Percentiles rank a stretch among this genome's conserved stretches.
Conservation (phyloP, 2,113 vertebrate species). For the Solea solea region DNA sequence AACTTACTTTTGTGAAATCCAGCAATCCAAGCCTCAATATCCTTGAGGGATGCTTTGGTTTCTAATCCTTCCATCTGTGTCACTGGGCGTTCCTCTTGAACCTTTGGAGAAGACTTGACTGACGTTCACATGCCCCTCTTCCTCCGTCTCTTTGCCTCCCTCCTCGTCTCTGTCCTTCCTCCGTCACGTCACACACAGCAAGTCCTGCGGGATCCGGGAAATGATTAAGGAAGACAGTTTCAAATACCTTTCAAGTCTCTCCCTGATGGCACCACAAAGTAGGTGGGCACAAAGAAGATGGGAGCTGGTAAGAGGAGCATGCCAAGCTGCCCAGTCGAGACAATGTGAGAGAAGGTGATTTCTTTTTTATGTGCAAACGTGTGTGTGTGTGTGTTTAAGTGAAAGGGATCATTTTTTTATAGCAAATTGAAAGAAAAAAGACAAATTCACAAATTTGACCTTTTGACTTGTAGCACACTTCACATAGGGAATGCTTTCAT, state of each 20-base stretch:
- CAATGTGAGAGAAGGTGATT: not conserved
- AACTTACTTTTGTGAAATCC: not conserved
- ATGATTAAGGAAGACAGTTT: constrained; percentile 83
- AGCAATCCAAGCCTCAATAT: no score
- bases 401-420: not conserved
- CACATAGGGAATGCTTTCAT: constrained; percentile 23
- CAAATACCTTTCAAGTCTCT: constrained; percentile 80
- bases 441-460: constrained; percentile 5
- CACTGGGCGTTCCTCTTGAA: constrained; percentile 45
- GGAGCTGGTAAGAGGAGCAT: constrained; percentile 38
- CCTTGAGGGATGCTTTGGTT: not conserved
- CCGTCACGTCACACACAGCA: constrained; percentile 54
- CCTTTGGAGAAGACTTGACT: constrained; percentile 49
- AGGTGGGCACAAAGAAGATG: constrained; percentile 70
- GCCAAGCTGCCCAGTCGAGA: constrained; percentile 9
- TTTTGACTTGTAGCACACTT: constrained; percentile 17
- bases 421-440: not conserved
- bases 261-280: constrained; percentile 73
- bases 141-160: constrained; percentile 12
- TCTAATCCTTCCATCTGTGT: constrained; percentile 37
- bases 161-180: constrained; percentile 25
- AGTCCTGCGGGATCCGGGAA: constrained; percentile 76
- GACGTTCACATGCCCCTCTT: constrained; percentile 20
- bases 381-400: not conserved
- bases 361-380: no score